Base-by-base conservation (phyloP, 2,888 invertebrate genomes). In the Ophioninae sp. region DNA sequence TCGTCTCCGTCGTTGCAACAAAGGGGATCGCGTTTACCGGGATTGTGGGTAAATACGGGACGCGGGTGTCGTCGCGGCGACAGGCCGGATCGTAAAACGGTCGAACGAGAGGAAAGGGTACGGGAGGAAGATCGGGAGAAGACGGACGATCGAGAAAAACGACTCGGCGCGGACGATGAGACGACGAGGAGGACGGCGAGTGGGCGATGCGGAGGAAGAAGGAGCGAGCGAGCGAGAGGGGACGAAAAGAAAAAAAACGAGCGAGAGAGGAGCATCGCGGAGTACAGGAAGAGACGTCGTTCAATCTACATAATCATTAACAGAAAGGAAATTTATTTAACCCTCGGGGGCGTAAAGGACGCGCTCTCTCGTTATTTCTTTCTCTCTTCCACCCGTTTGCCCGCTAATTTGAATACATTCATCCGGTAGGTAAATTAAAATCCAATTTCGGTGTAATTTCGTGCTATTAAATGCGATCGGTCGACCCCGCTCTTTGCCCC, bases 281-380 rank as follows among this genome's bases (percentile, higher is more conserved):
- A 65, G 82, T 85, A 77, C 73, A 87, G 86, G 87, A 87, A 90
- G 89, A 89, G 88, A 91, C 91, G 91, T 91, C 91, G 90, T 90
- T 89, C 90, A 91, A 92, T 92, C 92, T 92, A 90, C 91, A 91
- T 92, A 92, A 92, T 91, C 89, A 91, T 92, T 91, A 91, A 91
- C 90, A 91, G 91, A 92, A 90, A 91, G 91, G 89, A 90, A 92
- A 92, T 91, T 91, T 91, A 91, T 92, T 90, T 91, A 89, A 91
- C 89, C 91, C 91, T 88, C 87, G 86, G 88, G 81, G 76, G 73
- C 73, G 81, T 78, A 61, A 81, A 83, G 80, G 62, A 82, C 84
- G 82, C 69, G 73, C 69, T 67, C 75, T 88, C 89, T 90, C 89
- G 89, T 90, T 91, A 90, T 89, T 89, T 89, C 87, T 79, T 88